These are phyloP conservation scores for Arge pagana DNA, from an alignment of 2,888 invertebrate genomes.

Conservation along the genomic window DNA sequence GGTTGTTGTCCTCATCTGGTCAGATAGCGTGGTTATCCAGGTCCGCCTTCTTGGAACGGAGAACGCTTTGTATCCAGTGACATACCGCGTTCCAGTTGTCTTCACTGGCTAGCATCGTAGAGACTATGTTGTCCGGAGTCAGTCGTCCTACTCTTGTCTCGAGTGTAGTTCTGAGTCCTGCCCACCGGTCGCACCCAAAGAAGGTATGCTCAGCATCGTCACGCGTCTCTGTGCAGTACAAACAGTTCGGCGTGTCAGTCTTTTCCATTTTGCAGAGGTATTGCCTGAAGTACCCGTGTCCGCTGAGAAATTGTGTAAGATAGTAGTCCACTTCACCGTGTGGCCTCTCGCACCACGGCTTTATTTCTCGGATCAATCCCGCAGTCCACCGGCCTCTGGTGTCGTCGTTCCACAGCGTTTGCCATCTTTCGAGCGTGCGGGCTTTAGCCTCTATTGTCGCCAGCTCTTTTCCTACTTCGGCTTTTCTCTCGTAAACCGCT, in stretches of 20 bases:
- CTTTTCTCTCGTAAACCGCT: no score
- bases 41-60: slow-evolving; percentile 11
- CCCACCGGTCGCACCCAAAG: slow-evolving; percentile 24
- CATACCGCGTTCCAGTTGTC: slow-evolving; percentile 1
- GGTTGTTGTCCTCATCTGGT: no score
- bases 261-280: slow-evolving; percentile 25
- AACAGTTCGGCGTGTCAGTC: slow-evolving; percentile 9
- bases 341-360: slow-evolving; percentile 21
- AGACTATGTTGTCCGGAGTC: slow-evolving; percentile 16
- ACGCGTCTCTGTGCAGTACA: slow-evolving; percentile 1
- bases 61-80: slow-evolving; percentile 16
- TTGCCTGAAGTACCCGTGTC: slow-evolving; percentile 29
- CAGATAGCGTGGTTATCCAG: not conserved
- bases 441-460: no score
- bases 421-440: no score
- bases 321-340: slow-evolving; percentile 31
- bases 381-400: no score
- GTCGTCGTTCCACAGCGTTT: no score
- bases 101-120: slow-evolving; percentile 3
- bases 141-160: not conserved
- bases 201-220: slow-evolving; percentile 28
- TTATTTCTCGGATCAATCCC: slow-evolving; percentile 24
- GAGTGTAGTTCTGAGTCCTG: not conserved
- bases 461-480: no score
- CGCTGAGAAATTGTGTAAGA: slow-evolving; percentile 26